Conservation (phyloP, 2,113 vertebrate genomes). For the Probosciger aterrimus region DNA sequence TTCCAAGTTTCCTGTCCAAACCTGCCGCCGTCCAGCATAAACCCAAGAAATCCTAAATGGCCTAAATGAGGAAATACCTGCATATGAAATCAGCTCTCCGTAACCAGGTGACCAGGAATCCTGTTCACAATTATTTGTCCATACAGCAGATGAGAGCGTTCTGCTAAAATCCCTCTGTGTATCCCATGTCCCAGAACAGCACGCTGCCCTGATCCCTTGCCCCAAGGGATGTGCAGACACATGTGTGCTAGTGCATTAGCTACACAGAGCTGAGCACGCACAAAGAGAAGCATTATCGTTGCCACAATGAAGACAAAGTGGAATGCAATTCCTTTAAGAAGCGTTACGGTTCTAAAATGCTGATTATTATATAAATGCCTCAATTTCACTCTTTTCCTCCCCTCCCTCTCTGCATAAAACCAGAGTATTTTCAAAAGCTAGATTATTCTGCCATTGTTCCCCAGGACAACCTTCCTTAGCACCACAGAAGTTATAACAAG, state of each 20-base stretch:
- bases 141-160: background rate
- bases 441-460: slow-evolving; percentile 34
- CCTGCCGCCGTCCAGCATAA: slow-evolving; percentile 2
- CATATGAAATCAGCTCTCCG: background rate
- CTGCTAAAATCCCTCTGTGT: background rate
- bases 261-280: background rate
- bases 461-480: slow-evolving; percentile 23
- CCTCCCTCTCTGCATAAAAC: slow-evolving; percentile 13
- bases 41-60: slow-evolving; percentile 21
- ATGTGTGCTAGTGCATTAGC: background rate
- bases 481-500: background rate
- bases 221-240: background rate
- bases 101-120: background rate
- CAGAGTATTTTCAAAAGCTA: slow-evolving; percentile 28
- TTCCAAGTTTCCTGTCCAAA: slow-evolving; percentile 25
- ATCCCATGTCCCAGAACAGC: background rate
- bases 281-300: background rate
- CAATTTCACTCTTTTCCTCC: background rate
- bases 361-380: slow-evolving; percentile 44
- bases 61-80: slow-evolving; percentile 34
- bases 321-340: background rate
- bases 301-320: background rate
- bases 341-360: slow-evolving; percentile 44
- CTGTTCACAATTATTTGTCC: background rate
- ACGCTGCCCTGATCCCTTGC: background rate